phyloP scores from a whole-genome alignment of 2,888 invertebrate genomes.

The Galerucella calmariensis region DNA sequence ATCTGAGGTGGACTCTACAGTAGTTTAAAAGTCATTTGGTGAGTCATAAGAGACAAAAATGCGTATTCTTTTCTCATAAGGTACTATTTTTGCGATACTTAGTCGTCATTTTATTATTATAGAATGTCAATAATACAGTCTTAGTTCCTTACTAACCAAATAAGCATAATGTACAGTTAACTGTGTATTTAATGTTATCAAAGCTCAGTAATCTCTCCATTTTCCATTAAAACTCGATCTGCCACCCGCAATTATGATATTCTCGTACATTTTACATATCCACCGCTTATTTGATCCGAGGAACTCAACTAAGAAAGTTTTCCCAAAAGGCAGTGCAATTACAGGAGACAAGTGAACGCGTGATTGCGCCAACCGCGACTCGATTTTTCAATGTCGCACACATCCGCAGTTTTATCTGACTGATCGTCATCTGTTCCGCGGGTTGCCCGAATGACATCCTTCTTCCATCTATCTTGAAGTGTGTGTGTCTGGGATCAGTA shows the following conservation, averaged over 20 bases:
- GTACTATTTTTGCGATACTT: too few relatives aligned
- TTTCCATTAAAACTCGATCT: too few relatives aligned
- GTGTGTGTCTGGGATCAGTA: conserved; percentile 19
- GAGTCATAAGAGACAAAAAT: too few relatives aligned
- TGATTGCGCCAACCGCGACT: conserved; percentile 34
- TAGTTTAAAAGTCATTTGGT: too few relatives aligned
- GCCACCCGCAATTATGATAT: conserved; percentile 2
- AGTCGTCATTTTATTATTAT: too few relatives aligned
- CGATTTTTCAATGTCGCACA: conserved; percentile 56
- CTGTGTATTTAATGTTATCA: too few relatives aligned
- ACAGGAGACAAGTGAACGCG: conserved; percentile 43
- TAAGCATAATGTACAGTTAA: too few relatives aligned
- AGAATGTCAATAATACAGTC: too few relatives aligned
- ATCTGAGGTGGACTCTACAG: too few relatives aligned
- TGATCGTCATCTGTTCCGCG: conserved; percentile 57
- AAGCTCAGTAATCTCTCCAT: too few relatives aligned
- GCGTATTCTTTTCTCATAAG: too few relatives aligned
- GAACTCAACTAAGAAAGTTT: conserved; percentile 20
- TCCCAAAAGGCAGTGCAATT: conserved; percentile 42
- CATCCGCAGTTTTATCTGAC: conserved; percentile 55
- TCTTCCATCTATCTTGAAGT: conserved; percentile 53
- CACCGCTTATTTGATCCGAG: conserved; percentile 7
- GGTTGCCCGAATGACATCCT: conserved; percentile 59
- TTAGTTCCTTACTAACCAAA: too few relatives aligned
- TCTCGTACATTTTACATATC: conserved; percentile 15